A percentile compares a stretch with the other conserved stretches of the same genome.
phyloP scores from a whole-genome alignment of 2,797 vertebrate genomes.

The Melanitta fusca region DNA sequence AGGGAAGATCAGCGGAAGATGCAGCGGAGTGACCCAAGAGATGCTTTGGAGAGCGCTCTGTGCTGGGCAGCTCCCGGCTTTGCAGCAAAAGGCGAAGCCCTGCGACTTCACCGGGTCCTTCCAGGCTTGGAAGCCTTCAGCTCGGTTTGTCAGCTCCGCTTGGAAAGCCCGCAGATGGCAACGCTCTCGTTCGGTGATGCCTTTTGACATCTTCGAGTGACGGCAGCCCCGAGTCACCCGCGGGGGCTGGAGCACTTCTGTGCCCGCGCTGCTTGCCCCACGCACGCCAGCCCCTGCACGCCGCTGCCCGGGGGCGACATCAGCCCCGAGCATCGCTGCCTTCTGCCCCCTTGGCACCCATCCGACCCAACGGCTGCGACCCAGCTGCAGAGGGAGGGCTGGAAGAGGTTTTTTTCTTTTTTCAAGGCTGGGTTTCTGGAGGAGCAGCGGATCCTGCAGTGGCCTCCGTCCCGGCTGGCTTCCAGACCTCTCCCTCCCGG shows the following conservation, averaged over 20 bases:
- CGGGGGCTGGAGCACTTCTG: not conserved
- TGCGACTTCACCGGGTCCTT: not conserved
- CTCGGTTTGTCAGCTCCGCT: not conserved
- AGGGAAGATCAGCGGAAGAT: not conserved
- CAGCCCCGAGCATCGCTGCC: not conserved
- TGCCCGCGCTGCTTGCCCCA: not conserved
- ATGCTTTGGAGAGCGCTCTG: not conserved
- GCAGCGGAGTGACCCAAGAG: not conserved
- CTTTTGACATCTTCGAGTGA: not conserved
- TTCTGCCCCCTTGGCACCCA: not conserved
- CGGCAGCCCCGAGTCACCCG: not conserved
- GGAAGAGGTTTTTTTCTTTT: not conserved
- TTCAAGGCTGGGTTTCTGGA: not conserved
- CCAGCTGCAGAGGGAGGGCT: not conserved
- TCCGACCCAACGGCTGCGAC: not conserved
- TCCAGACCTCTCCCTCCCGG: not conserved
- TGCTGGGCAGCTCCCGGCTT: not conserved
- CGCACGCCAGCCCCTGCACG: not conserved
- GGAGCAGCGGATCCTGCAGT: not conserved
- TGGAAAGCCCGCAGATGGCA: not conserved
- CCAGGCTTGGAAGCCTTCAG: not conserved
- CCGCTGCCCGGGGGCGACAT: not conserved
- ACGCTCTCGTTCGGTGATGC: not conserved
- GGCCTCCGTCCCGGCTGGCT: not conserved
- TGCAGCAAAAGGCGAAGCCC: not conserved